phyloP scores from a whole-genome alignment of 1,140 invertebrate genomes.

The Psilanteris sp. region DNA sequence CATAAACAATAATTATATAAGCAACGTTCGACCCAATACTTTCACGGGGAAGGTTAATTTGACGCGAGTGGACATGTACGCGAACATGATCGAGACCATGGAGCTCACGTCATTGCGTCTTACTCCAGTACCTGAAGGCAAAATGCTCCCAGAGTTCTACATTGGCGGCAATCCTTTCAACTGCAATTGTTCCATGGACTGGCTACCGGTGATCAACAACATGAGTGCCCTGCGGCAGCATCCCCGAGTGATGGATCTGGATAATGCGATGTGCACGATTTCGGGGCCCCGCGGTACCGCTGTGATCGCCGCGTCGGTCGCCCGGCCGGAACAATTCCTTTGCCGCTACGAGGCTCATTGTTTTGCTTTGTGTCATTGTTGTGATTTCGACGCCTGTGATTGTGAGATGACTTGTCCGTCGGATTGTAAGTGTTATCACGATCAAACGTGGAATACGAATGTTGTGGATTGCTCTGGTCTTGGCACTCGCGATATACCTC shows the following conservation, averaged over 20 bases:
- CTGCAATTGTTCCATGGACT: slow-evolving; percentile 95
- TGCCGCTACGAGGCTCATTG: slow-evolving; percentile 95
- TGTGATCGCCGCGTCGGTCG: slow-evolving; percentile 83
- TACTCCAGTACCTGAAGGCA: slow-evolving; percentile 84
- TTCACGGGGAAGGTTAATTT: slow-evolving; percentile 91
- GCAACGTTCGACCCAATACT: slow-evolving; percentile 88
- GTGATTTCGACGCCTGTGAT: slow-evolving; percentile 91
- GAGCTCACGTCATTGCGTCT: slow-evolving; percentile 89
- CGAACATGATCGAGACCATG: slow-evolving; percentile 90
- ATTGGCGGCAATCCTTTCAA: slow-evolving; percentile 93
- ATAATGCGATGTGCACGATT: slow-evolving; percentile 91
- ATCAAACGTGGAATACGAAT: slow-evolving; percentile 92
- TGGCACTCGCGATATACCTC: slow-evolving; percentile 86
- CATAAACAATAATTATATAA: slow-evolving; percentile 93
- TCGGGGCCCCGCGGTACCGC: slow-evolving; percentile 87
- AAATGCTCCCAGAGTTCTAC: slow-evolving; percentile 90
- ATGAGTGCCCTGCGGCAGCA: slow-evolving; percentile 89
- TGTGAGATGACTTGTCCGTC: slow-evolving; percentile 91
- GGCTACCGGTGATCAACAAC: slow-evolving; percentile 92
- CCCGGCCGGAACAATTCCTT: slow-evolving; percentile 89
- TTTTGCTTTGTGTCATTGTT: slow-evolving; percentile 84
- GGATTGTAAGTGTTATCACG: slow-evolving; percentile 93
- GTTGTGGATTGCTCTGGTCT: slow-evolving; percentile 92
- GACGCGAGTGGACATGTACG: slow-evolving; percentile 92
- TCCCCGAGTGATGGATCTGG: slow-evolving; percentile 91